These are phyloP conservation scores for Philypnodon macrostomus DNA, from an alignment of 2,797 vertebrate species.

Conservation along the genomic window DNA sequence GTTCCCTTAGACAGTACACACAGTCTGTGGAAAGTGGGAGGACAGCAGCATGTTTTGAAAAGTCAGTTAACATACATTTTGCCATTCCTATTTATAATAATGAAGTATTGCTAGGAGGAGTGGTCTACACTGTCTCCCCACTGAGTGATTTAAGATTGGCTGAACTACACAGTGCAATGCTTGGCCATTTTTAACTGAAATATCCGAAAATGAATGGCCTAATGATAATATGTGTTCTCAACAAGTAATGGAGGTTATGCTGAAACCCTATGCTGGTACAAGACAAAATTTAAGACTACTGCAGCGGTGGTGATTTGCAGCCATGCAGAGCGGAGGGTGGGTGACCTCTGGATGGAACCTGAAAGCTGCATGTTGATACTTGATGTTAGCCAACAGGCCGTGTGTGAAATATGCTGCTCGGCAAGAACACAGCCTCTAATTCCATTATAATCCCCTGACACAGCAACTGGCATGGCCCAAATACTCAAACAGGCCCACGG, in stretches of 20 bases:
- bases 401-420: constrained; percentile 70
- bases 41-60: no score
- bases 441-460: constrained; percentile 73
- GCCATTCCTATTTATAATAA: no score
- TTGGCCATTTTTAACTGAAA: constrained; percentile 1
- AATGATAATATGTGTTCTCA: constrained; percentile 3
- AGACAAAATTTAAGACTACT: constrained; percentile 51
- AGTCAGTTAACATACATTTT: no score
- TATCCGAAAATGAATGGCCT: constrained; percentile 9
- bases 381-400: constrained; percentile 73
- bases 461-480: constrained; percentile 70
- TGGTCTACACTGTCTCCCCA: not conserved
- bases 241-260: constrained; percentile 9
- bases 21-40: no score
- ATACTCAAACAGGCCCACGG: constrained; percentile 52
- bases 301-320: constrained; percentile 64
- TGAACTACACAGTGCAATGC: not conserved
- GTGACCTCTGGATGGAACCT: constrained; percentile 73
- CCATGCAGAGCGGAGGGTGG: constrained; percentile 56
- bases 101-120: no score
- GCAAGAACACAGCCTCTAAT: constrained; percentile 69
- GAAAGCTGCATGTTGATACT: constrained; percentile 74
- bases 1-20: no score
- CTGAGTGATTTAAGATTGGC: not conserved
- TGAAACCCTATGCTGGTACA: constrained; percentile 26